These are phyloP conservation scores for Musca vetustissima DNA, from an alignment of 1,140 invertebrate species.

Conservation along the genomic window DNA sequence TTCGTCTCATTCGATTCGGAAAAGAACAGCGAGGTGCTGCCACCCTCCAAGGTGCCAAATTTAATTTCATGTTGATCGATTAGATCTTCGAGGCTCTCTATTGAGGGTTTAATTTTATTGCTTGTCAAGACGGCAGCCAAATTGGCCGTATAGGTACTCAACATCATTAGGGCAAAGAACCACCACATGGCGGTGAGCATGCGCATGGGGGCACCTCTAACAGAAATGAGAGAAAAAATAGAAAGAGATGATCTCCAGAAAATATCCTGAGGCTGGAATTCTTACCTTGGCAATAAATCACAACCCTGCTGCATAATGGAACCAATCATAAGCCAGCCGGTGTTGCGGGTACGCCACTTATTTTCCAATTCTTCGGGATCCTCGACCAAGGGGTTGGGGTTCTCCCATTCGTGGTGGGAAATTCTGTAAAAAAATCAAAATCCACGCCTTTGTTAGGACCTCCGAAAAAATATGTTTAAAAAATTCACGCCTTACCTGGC, in stretches of 20 bases:
- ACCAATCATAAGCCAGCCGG: slow-evolving; percentile 77
- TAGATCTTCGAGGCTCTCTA: slow-evolving; percentile 84
- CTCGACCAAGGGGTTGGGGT: slow-evolving; percentile 72
- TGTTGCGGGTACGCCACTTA: slow-evolving; percentile 75
- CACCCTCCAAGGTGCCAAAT: slow-evolving; percentile 76
- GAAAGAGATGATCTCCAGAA: background rate
- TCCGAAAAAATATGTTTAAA: background rate
- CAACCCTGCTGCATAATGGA: slow-evolving; percentile 81
- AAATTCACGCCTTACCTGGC: slow-evolving; percentile 75
- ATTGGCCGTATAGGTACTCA: slow-evolving; percentile 94
- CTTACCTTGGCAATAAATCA: slow-evolving; percentile 76
- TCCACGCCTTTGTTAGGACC: too few species aligned
- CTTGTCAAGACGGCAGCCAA: slow-evolving; percentile 91
- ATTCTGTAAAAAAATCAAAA: too few species aligned
- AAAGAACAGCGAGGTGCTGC: slow-evolving; percentile 70
- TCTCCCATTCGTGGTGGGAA: slow-evolving; percentile 84
- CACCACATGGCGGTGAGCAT: slow-evolving; percentile 89
- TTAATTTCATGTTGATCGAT: slow-evolving; percentile 85
- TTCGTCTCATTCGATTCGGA: slow-evolving; percentile 69
- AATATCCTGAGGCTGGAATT: background rate
- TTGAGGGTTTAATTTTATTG: slow-evolving; percentile 78
- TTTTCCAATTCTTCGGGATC: slow-evolving; percentile 77
- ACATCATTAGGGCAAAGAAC: slow-evolving; percentile 95
- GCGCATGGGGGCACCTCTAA: slow-evolving; percentile 80
- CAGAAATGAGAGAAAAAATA: background rate